phyloP scores from a whole-genome alignment of 2,113 vertebrate species.

The Willisornis vidua region DNA sequence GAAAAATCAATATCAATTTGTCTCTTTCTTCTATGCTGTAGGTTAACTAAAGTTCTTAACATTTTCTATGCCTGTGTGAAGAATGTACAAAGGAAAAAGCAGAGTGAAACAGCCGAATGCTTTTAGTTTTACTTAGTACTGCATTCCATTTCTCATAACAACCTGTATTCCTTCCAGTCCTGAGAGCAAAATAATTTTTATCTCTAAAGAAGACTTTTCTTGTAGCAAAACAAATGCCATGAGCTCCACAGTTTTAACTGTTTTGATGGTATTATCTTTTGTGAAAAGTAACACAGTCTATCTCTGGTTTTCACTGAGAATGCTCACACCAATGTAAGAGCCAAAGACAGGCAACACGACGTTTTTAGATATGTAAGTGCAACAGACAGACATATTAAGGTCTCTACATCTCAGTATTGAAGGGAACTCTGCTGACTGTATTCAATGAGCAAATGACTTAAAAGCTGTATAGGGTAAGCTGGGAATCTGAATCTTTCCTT shows the following conservation, averaged over 20 bases:
- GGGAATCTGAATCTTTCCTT: background rate
- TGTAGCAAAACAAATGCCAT: background rate
- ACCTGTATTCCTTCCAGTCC: background rate
- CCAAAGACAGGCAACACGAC: background rate
- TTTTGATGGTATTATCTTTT: background rate
- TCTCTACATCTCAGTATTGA: background rate
- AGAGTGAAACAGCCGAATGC: background rate
- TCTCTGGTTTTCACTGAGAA: background rate
- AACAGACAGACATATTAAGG: background rate
- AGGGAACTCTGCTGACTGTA: background rate
- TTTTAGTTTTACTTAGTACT: background rate
- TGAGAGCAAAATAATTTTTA: background rate
- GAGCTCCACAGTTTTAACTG: background rate
- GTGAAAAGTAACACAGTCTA: background rate
- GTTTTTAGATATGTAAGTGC: background rate
- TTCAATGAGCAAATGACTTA: background rate
- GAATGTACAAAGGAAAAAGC: background rate
- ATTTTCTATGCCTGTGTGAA: background rate
- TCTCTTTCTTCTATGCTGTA: background rate
- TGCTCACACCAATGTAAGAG: background rate
- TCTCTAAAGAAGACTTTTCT: background rate
- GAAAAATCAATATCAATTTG: background rate
- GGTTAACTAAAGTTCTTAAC: background rate
- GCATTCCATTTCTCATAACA: background rate
- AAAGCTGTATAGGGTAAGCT: background rate